Evolutionary conservation across 2,113 vertebrate species (phyloP).

Genomic region (Siniperca knerii): DNA sequence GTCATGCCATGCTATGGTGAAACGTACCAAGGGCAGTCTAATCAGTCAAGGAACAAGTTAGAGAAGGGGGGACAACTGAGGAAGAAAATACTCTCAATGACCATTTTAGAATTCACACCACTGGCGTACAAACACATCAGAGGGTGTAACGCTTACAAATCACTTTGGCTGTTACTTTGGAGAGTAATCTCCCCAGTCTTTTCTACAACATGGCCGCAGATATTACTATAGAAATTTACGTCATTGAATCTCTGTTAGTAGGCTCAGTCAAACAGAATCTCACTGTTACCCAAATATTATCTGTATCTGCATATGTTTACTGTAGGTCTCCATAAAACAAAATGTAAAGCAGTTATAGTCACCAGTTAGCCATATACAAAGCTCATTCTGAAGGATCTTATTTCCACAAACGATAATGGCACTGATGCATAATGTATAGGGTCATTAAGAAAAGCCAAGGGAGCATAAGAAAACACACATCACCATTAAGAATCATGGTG

Average conservation of each 20-base stretch:
- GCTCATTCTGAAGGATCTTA: slow-evolving; percentile 40
- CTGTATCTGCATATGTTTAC: background rate
- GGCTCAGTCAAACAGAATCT: background rate
- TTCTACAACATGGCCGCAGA: background rate
- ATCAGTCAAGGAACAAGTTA: slow-evolving; percentile 32
- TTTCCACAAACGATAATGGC: slow-evolving; percentile 47
- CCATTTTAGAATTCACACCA: slow-evolving; percentile 14
- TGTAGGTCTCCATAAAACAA: background rate
- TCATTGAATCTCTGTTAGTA: slow-evolving; percentile 2
- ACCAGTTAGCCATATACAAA: slow-evolving; percentile 22
- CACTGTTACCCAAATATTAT: background rate
- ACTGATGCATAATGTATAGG: slow-evolving; percentile 61
- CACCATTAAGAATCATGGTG: background rate
- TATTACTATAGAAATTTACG: background rate
- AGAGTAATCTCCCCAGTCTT: background rate
- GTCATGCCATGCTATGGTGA: slow-evolving; percentile 10
- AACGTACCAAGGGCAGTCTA: slow-evolving; percentile 29
- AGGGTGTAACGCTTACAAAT: background rate
- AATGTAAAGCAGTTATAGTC: background rate
- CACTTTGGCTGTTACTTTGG: slow-evolving; percentile 10
- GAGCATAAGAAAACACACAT: slow-evolving; percentile 46
- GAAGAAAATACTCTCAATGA: slow-evolving; percentile 25
- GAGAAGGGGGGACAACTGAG: background rate
- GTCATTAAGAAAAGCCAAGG: slow-evolving; percentile 46
- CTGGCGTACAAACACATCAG: slow-evolving; percentile 10